phyloP scores from a whole-genome alignment of 2,113 vertebrate species.

The Lipophrys pholis region DNA sequence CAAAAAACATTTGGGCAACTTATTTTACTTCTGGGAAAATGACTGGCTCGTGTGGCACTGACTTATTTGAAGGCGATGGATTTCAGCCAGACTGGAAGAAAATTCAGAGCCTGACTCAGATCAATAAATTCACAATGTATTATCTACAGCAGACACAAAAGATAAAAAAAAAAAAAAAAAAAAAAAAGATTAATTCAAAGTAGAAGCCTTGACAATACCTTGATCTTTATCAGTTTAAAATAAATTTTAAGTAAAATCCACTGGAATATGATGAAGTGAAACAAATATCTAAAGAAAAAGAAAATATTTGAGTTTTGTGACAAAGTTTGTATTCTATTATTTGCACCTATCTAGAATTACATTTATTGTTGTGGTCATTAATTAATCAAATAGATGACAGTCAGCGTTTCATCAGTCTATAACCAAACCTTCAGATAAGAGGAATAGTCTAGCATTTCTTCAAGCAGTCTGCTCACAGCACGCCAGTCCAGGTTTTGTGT shows the following conservation, averaged over 20 bases:
- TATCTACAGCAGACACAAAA: slow-evolving; percentile 32
- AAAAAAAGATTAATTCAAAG: slow-evolving; percentile 34
- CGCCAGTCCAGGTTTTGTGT: not conserved
- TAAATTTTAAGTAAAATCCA: not conserved
- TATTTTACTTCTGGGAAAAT: slow-evolving; percentile 28
- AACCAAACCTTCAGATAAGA: not conserved
- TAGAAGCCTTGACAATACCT: slow-evolving; percentile 9
- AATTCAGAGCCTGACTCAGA: slow-evolving; percentile 49
- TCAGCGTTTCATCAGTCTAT: slow-evolving; percentile 24
- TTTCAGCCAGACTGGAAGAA: slow-evolving; percentile 47
- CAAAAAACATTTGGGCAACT: slow-evolving; percentile 25
- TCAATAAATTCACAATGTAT: slow-evolving; percentile 63
- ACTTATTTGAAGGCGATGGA: slow-evolving; percentile 45
- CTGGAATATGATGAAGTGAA: not conserved
- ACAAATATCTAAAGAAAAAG: not conserved
- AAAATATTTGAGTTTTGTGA: not conserved
- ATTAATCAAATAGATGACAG: not conserved
- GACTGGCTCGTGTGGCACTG: slow-evolving; percentile 35
- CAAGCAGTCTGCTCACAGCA: slow-evolving; percentile 3
- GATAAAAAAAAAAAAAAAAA: slow-evolving; percentile 36
- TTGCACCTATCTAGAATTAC: not conserved
- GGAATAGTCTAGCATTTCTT: not conserved
- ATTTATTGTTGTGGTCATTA: too few species aligned
- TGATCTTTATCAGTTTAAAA: not conserved
- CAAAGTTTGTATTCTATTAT: not conserved